Evolutionary conservation across 2,888 invertebrate species (phyloP).

Genomic region (Ectemnius lituratus): DNA sequence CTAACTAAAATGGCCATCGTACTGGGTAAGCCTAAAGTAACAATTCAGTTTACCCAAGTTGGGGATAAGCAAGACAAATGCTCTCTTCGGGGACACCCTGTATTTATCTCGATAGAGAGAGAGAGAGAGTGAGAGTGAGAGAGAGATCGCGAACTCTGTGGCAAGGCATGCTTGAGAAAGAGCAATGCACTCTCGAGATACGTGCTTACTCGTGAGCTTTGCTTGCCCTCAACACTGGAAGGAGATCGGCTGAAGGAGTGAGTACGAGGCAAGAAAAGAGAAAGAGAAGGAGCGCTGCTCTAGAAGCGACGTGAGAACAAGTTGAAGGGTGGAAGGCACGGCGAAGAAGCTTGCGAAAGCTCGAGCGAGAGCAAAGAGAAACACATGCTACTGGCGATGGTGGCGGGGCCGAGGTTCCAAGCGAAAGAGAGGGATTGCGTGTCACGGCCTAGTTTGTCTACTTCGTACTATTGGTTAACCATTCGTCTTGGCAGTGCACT

Average conservation of each 20-base stretch:
- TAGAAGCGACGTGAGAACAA: slow-evolving; percentile 17
- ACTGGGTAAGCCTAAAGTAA: too few species aligned
- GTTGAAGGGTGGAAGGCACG: not conserved
- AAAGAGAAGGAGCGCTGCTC: not conserved
- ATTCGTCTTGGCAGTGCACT: slow-evolving; percentile 62
- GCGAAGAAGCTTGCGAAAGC: too few species aligned
- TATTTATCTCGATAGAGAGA: too few species aligned
- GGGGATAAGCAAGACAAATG: too few species aligned
- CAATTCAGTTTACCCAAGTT: too few species aligned
- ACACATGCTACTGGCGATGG: slow-evolving; percentile 6
- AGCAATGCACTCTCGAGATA: slow-evolving; percentile 18
- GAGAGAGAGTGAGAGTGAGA: too few species aligned
- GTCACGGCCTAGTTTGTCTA: slow-evolving; percentile 63
- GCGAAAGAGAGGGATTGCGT: slow-evolving; percentile 52
- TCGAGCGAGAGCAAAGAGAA: not conserved
- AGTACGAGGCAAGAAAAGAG: not conserved
- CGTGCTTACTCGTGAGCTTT: slow-evolving; percentile 15
- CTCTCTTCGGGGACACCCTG: too few species aligned
- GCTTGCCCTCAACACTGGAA: not conserved
- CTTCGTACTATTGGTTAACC: slow-evolving; percentile 67
- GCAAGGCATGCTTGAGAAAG: not conserved
- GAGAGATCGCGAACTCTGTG: too few species aligned
- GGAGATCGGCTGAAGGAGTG: not conserved
- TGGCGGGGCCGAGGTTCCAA: not conserved
- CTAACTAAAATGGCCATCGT: too few species aligned